Percentiles rank a stretch among this genome's conserved stretches.
Evolutionary conservation across 2,113 vertebrate species (phyloP).

Genomic region (Labrus mixtus): DNA sequence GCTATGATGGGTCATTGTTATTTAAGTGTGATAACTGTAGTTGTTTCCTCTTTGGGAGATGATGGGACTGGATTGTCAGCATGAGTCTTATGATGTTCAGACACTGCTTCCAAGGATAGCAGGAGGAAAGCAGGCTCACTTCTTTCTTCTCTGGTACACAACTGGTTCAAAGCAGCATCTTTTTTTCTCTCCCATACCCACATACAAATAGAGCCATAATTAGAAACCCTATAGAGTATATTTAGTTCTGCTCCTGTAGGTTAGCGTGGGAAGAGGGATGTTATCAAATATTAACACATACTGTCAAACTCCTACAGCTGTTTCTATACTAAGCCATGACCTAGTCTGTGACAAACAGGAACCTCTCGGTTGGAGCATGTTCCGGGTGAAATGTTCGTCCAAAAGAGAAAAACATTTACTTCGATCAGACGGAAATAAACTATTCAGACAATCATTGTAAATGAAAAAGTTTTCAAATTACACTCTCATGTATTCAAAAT

Average conservation of each 20-base stretch:
- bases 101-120: slow-evolving; percentile 57
- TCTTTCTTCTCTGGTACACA: slow-evolving; percentile 51
- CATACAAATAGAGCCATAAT: slow-evolving; percentile 22
- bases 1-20: slow-evolving; percentile 27
- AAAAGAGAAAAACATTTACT: too few species aligned
- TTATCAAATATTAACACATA: slow-evolving; percentile 51
- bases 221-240: slow-evolving; percentile 17
- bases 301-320: slow-evolving; percentile 13
- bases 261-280: slow-evolving; percentile 23
- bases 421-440: too few species aligned
- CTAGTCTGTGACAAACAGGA: neutral
- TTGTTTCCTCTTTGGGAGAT: slow-evolving; percentile 62
- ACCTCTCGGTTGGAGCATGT: neutral
- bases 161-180: slow-evolving; percentile 42
- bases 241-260: slow-evolving; percentile 35
- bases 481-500: too few species aligned
- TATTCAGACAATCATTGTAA: too few species aligned
- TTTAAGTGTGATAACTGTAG: slow-evolving; percentile 51
- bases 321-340: neutral
- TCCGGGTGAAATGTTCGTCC: too few species aligned
- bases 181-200: slow-evolving; percentile 1
- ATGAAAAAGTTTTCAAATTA: too few species aligned
- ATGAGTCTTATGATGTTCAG: slow-evolving; percentile 36
- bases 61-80: slow-evolving; percentile 53
- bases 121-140: slow-evolving; percentile 19